These are phyloP conservation scores for Sthenelais limicola DNA, from an alignment of 2,888 invertebrate species.

Conservation along the genomic window DNA sequence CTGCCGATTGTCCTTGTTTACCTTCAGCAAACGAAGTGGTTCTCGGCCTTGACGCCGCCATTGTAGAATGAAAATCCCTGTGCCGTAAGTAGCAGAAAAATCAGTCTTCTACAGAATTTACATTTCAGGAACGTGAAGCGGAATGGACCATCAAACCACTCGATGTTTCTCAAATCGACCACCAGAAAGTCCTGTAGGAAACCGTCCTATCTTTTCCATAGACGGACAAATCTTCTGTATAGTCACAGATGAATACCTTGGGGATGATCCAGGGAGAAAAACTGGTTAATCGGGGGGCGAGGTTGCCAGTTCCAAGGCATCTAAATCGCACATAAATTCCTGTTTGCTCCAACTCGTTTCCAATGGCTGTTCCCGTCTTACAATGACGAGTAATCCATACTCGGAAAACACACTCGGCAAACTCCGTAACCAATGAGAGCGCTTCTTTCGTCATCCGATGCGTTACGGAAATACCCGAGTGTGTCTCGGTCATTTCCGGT, in stretches of 20 bases:
- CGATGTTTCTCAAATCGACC: slow-evolving; percentile 27
- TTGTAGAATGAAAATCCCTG: slow-evolving; percentile 18
- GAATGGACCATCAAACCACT: slow-evolving; percentile 20
- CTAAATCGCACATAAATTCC: slow-evolving; percentile 37
- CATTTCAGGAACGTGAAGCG: slow-evolving; percentile 39
- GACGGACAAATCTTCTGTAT: background rate
- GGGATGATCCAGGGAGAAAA: slow-evolving; percentile 10
- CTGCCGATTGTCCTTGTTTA: slow-evolving; percentile 45
- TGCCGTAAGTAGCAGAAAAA: slow-evolving; percentile 15
- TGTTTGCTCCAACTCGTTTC: slow-evolving; percentile 46
- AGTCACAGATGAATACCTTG: background rate
- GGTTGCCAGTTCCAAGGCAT: slow-evolving; percentile 41
- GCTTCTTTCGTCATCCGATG: slow-evolving; percentile 18
- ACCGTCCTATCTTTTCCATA: background rate
- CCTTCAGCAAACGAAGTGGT: slow-evolving; percentile 53
- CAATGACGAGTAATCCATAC: slow-evolving; percentile 46
- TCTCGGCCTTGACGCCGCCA: slow-evolving; percentile 46
- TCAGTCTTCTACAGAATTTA: slow-evolving; percentile 23
- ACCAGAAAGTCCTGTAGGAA: slow-evolving; percentile 3
- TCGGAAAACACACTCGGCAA: slow-evolving; percentile 39
- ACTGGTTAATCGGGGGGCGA: slow-evolving; percentile 31
- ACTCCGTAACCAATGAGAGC: slow-evolving; percentile 44
- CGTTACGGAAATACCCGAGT: slow-evolving; percentile 18
- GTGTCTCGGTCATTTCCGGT: slow-evolving; percentile 34
- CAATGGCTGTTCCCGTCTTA: slow-evolving; percentile 46